A percentile compares a stretch with the other conserved stretches of the same genome.
Conservation (phyloP, 2,888 invertebrate species). For the Gryllus longicercus region DNA sequence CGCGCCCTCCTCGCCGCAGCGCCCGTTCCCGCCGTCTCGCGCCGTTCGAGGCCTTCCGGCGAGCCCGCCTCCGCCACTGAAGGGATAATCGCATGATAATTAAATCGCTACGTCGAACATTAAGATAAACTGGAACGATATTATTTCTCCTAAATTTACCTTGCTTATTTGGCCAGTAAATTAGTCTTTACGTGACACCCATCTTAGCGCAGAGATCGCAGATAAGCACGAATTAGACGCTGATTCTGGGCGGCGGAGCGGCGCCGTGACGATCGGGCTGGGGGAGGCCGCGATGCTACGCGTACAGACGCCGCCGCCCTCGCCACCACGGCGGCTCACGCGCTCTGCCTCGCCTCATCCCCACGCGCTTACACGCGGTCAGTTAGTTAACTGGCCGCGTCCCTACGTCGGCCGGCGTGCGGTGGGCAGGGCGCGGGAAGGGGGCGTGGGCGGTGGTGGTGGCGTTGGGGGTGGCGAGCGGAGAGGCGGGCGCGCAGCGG, state of each 20-base stretch:
- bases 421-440: neutral
- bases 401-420: conserved; percentile 25
- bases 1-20: neutral
- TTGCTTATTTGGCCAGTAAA: conserved; percentile 29
- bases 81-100: conserved; percentile 37
- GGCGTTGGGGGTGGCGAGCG: neutral
- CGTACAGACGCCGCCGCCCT: neutral
- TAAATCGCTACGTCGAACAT: conserved; percentile 36
- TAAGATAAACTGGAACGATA: conserved; percentile 33
- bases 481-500: neutral
- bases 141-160: conserved; percentile 32
- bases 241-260: conserved; percentile 24
- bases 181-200: conserved; percentile 29
- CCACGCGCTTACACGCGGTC: conserved; percentile 26
- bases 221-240: conserved; percentile 29
- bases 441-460: neutral
- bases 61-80: neutral
- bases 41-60: conserved; percentile 20
- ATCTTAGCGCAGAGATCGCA: conserved; percentile 27
- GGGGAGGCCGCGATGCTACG: neutral
- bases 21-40: conserved; percentile 23
- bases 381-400: conserved; percentile 26
- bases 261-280: neutral
- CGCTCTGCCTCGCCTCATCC: neutral
- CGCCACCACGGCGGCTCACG: neutral